Evolutionary conservation across 2,113 vertebrate species (phyloP), one percentile per base, ranked within the genome.

Genomic region (Pedionomus torquatus): DNA sequence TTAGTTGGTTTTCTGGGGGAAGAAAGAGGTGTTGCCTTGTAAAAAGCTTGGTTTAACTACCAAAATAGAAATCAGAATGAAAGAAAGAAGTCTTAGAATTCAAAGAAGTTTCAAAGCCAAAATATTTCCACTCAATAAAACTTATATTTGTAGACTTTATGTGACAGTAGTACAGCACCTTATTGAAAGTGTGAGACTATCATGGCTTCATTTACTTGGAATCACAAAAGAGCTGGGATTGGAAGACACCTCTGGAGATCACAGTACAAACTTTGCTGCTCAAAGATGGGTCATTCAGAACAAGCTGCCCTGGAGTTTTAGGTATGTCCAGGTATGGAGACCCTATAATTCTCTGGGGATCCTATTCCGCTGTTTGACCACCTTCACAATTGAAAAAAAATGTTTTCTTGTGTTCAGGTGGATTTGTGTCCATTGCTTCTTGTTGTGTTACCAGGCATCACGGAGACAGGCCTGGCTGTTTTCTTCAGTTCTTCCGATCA

Each of bases 221-320:
- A 33, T 41, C 13, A 39, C 13, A 19, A 41, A 76, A 43, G 7
- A 37, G 35, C 31, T 49, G 31, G 41, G 12, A 10, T 70, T 60
- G 37, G n/a, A 60, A 35, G 16, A 8, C 37, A 31, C 4, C 33
- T 58, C 51, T 71, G 63, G n/a, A 20, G 14, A 31, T 30, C 31
- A 60, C 24, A 48, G 15, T 57, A 17, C 61, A 83, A 65, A 44
- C 4, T 3, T 63, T 8, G 17, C 15, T 10, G 10, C 19, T 5
- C 1, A 0, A 49, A n/a, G 21, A 30, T 3, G 2, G 6, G 3
- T 39, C 63, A 87, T 3, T 4, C 8, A 68, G 24, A 46, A 14
- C 16, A 51, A n/a, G 2, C 2, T 54, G 52, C 31, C 13, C 17
- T 2, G 4, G 1, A 15, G 0, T 33, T 78, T 20, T 48, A 13